Evolutionary conservation across 2,888 invertebrate species (phyloP).

Genomic region (Ernsta delagoae): DNA sequence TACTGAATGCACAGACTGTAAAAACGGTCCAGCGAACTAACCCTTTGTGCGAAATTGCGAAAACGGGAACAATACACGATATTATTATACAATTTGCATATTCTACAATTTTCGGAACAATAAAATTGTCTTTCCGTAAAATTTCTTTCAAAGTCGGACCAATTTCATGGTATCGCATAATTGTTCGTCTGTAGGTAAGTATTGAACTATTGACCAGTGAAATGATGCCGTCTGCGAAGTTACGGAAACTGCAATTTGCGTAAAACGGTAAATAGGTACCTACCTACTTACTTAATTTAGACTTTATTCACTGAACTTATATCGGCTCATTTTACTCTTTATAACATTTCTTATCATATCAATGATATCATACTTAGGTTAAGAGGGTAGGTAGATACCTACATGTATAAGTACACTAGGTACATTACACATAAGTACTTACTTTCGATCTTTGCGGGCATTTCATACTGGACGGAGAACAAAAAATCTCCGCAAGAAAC

Average conservation of each 20-base stretch:
- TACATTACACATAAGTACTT: too few species aligned
- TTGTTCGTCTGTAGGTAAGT: slow-evolving; percentile 20
- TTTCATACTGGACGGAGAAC: too few species aligned
- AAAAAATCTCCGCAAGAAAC: too few species aligned
- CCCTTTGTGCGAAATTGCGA: slow-evolving; percentile 46
- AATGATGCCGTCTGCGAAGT: slow-evolving; percentile 4
- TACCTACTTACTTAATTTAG: too few species aligned
- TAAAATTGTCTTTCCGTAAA: slow-evolving; percentile 16
- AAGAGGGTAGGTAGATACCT: too few species aligned
- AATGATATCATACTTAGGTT: too few species aligned
- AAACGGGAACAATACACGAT: slow-evolving; percentile 38
- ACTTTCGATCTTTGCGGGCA: too few species aligned
- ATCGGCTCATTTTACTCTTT: too few species aligned
- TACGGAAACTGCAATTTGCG: neutral
- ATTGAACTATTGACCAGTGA: neutral
- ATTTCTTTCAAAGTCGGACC: slow-evolving; percentile 26
- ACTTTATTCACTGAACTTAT: too few species aligned
- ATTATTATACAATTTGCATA: slow-evolving; percentile 48
- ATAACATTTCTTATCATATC: too few species aligned
- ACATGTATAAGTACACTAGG: too few species aligned
- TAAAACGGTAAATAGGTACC: neutral
- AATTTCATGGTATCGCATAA: slow-evolving; percentile 30
- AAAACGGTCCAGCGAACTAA: slow-evolving; percentile 31
- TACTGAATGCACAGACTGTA: slow-evolving; percentile 24
- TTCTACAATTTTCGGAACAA: slow-evolving; percentile 34